Conservation (phyloP, 2,888 invertebrate genomes). For the Mythimna albipuncta region DNA sequence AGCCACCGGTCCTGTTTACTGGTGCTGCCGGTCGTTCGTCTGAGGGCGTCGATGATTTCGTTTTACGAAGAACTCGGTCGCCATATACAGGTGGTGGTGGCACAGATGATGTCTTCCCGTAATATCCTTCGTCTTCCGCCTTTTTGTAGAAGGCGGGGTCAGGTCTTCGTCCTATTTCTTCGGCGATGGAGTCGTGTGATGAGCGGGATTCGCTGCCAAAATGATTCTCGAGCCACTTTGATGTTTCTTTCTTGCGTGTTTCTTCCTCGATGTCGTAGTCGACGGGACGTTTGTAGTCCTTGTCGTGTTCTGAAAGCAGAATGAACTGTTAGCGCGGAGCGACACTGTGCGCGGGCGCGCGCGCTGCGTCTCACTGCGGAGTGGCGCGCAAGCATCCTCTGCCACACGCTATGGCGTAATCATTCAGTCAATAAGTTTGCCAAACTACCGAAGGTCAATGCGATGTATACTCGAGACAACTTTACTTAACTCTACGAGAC, state of each 20-base stretch:
- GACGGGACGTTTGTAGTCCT: constrained; percentile 95
- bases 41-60: constrained; percentile 89
- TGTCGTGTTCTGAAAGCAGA: constrained; percentile 92
- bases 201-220: constrained; percentile 96
- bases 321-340: constrained; percentile 64
- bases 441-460: constrained; percentile 89
- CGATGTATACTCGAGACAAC: constrained; percentile 82
- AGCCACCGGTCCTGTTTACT: constrained; percentile 88
- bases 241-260: constrained; percentile 96
- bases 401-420: constrained; percentile 84
- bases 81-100: constrained; percentile 86
- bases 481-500: constrained; percentile 82
- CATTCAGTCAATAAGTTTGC: constrained; percentile 88
- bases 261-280: constrained; percentile 97
- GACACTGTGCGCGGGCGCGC: constrained; percentile 77
- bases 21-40: constrained; percentile 86
- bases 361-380: constrained; percentile 75
- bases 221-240: constrained; percentile 97
- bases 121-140: constrained; percentile 87
- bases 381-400: constrained; percentile 77
- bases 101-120: constrained; percentile 85
- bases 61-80: constrained; percentile 87
- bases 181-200: constrained; percentile 93
- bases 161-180: constrained; percentile 91
- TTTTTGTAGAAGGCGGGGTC: constrained; percentile 94